Evolutionary conservation across 2,797 vertebrate genomes (phyloP).

Genomic region (Bradypus variegatus): DNA sequence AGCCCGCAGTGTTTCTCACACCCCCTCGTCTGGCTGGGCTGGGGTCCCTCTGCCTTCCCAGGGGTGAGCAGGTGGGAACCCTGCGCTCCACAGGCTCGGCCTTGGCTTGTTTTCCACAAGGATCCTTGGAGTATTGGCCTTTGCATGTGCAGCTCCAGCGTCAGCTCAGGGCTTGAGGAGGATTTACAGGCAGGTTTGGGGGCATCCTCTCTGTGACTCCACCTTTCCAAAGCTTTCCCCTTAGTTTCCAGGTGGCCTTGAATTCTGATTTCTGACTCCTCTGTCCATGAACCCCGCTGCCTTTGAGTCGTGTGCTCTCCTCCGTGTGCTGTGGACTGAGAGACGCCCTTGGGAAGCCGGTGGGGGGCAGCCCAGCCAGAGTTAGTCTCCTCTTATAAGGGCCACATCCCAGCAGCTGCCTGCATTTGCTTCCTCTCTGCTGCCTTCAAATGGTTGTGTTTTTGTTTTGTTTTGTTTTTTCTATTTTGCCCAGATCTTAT

Average conservation of each 20-base stretch:
- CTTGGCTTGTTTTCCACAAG: accelerated
- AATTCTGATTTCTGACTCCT: not conserved
- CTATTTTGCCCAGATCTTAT: slow-evolving; percentile 4
- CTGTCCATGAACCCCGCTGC: not conserved
- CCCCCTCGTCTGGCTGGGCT: accelerated
- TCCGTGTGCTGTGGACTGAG: accelerated
- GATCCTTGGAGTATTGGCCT: not conserved
- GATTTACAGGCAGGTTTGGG: not conserved
- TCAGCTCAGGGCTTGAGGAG: not conserved
- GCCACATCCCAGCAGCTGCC: not conserved
- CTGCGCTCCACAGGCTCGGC: not conserved
- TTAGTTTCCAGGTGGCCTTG: not conserved
- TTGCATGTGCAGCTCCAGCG: not conserved
- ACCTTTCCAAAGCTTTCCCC: not conserved
- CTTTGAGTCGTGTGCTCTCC: not conserved
- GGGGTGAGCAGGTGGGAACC: not conserved
- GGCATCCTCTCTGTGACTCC: not conserved
- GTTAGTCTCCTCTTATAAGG: not conserved
- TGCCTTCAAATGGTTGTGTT: not conserved
- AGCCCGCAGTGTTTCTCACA: not conserved
- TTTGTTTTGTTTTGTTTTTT: not conserved
- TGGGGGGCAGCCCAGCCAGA: not conserved
- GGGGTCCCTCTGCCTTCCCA: not conserved
- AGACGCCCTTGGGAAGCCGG: not conserved
- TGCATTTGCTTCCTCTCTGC: not conserved